Percentiles rank a stretch among this genome's conserved stretches.
Evolutionary conservation across 2,113 vertebrate species (phyloP).

Genomic region (Pseudopipra pipra): DNA sequence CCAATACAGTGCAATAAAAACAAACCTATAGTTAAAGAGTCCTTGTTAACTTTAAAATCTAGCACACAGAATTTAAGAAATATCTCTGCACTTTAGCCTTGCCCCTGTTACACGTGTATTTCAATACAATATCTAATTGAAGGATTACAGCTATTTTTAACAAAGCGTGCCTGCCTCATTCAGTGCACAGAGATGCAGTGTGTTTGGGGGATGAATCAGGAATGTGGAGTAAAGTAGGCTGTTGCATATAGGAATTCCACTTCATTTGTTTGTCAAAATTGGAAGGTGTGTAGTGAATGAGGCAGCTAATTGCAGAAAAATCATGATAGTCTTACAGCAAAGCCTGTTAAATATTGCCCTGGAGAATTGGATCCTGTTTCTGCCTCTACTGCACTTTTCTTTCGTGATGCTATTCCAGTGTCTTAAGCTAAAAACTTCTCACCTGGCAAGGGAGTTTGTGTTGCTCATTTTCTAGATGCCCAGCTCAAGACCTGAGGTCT

Average conservation of each 20-base stretch:
- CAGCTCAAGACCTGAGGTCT: background rate
- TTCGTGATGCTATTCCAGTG: background rate
- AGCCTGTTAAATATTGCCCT: background rate
- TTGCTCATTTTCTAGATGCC: background rate
- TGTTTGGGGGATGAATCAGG: background rate
- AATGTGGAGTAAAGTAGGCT: background rate
- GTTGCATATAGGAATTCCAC: background rate
- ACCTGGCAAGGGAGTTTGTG: background rate
- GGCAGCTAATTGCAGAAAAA: background rate
- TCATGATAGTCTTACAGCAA: background rate
- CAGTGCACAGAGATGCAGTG: background rate
- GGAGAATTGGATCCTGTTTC: background rate
- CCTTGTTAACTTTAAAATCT: background rate
- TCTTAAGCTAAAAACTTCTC: background rate
- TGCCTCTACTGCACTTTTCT: background rate
- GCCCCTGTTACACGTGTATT: background rate
- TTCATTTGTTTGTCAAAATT: background rate
- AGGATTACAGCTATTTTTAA: background rate
- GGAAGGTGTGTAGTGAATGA: background rate
- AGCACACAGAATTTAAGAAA: background rate
- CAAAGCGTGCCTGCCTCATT: background rate
- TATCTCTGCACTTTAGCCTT: background rate
- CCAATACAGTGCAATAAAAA: conserved; percentile 14
- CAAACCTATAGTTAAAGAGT: background rate
- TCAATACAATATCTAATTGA: background rate